Conservation (phyloP, 1,140 invertebrate genomes). For the Dinoponera quadriceps region DNA sequence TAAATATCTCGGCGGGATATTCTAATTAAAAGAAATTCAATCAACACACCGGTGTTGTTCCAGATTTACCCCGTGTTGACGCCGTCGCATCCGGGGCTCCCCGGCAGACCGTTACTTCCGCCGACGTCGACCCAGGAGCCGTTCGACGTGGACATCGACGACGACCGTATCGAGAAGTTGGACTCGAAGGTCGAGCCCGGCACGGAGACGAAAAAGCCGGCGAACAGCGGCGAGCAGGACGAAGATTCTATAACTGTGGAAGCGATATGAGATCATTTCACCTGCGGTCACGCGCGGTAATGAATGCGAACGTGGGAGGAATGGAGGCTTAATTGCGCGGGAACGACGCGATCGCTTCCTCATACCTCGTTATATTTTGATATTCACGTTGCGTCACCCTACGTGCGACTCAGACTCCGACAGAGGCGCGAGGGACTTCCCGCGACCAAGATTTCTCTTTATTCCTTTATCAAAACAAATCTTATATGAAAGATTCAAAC, state of each 20-base stretch:
- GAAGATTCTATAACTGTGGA: conserved; percentile 74
- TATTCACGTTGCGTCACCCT: conserved; percentile 10
- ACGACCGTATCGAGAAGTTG: conserved; percentile 76
- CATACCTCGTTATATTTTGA: not conserved
- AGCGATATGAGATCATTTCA: conserved; percentile 55
- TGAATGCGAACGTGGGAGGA: not conserved
- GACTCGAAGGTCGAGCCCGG: conserved; percentile 74
- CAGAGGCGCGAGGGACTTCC: too few relatives aligned
- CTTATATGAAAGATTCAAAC: too few relatives aligned
- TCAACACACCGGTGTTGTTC: not conserved
- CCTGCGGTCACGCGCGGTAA: not conserved
- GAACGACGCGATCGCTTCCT: not conserved
- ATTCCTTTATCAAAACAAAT: too few relatives aligned
- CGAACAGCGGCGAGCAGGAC: conserved; percentile 40
- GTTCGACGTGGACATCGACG: conserved; percentile 51
- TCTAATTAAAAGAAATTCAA: not conserved
- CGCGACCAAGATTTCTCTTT: too few relatives aligned
- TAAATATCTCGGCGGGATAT: not conserved
- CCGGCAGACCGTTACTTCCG: conserved; percentile 29
- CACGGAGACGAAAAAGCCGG: conserved; percentile 41
- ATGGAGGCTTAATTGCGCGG: conserved; percentile 16
- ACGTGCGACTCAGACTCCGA: not conserved
- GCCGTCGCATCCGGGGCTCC: conserved; percentile 28
- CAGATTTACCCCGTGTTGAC: conserved; percentile 64
- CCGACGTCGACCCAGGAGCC: conserved; percentile 52